Percentiles rank a stretch among this genome's conserved stretches.
phyloP scores from a whole-genome alignment of 2,113 vertebrate genomes.

The Leucosticte australis region DNA sequence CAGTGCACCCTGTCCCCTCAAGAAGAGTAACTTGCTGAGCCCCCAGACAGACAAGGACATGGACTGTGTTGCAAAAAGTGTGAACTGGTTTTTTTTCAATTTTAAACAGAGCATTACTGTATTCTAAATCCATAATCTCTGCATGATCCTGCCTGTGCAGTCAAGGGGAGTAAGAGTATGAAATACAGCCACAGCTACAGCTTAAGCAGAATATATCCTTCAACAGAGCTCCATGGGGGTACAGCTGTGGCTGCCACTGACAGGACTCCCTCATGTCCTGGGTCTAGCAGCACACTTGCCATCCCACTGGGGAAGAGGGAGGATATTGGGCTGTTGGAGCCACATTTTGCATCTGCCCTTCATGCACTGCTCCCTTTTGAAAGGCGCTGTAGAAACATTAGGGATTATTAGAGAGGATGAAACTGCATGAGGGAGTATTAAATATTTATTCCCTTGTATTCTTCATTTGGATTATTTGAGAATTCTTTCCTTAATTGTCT shows the following conservation, averaged over 20 bases:
- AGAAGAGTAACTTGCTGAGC: neutral
- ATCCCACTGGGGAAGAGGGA: neutral
- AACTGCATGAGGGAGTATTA: neutral
- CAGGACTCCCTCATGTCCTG: neutral
- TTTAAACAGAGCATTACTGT: neutral
- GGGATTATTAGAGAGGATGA: neutral
- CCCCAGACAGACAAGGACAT: fast-evolving
- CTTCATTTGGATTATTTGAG: slow-evolving; percentile 31
- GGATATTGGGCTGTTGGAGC: fast-evolving
- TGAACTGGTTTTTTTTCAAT: neutral
- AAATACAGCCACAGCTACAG: neutral
- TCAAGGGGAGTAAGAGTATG: neutral
- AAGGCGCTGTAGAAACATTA: neutral
- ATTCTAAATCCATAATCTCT: neutral
- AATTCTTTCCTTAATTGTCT: slow-evolving; percentile 8
- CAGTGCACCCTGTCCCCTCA: neutral
- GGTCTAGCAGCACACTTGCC: neutral
- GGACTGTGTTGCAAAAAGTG: neutral
- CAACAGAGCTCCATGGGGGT: neutral
- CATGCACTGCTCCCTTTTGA: neutral
- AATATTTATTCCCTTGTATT: slow-evolving; percentile 33
- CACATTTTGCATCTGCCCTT: neutral
- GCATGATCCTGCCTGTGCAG: neutral
- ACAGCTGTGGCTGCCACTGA: neutral
- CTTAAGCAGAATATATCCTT: neutral